Base-by-base conservation (phyloP, 2,113 vertebrate genomes). In the Mormyrus lacerda region DNA sequence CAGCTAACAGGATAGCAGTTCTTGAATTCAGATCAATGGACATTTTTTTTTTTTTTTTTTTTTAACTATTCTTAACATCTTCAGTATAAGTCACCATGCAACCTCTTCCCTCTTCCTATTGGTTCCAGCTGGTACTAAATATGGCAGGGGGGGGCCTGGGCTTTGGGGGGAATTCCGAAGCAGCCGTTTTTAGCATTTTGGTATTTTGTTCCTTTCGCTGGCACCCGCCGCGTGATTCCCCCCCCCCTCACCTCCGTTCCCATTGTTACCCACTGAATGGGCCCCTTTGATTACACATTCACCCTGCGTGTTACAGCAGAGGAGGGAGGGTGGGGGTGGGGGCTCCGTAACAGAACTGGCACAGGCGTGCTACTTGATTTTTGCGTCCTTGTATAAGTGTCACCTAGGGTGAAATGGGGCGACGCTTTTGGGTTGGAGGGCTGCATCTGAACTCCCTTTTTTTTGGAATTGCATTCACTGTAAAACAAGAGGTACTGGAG, bases 181-280 rank as follows among this genome's bases (percentile, higher is more conserved):
- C 86, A 51, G 48, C 51, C 91, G 89, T 55, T 85, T 93, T 88
- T 92, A 90, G 93, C 90, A 87, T 90, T 92, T 93, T 89, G 89
- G 39, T 79, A 73, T 85, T 83, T 21, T 73, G 87, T 91, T 91
- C 90, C 89, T 92, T 91, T 91, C 89, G 89, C 88, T 87, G 91
- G 88, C 87, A 45, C 85, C 88, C 89, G 69, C 79, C 92, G 92
- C 91, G 92, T 91, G 94, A 92, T 35, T 13, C 1, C 92, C 89
- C 87, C 89, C 93, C 90, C 89, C 92, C 92, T 94, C 94, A 94
- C 95, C 93, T 95, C 93, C 89, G 87, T 95, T 93, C 91, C 93
- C 93, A 94, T 96, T 96, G 95, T 96, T 93, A 90, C 82, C 90
- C 88, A 91, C 90, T 95, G 93, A 96, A 96, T 94, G 91, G 91